These are phyloP conservation scores for Galbula dea DNA, from an alignment of 2,113 vertebrate species.

Conservation along the genomic window DNA sequence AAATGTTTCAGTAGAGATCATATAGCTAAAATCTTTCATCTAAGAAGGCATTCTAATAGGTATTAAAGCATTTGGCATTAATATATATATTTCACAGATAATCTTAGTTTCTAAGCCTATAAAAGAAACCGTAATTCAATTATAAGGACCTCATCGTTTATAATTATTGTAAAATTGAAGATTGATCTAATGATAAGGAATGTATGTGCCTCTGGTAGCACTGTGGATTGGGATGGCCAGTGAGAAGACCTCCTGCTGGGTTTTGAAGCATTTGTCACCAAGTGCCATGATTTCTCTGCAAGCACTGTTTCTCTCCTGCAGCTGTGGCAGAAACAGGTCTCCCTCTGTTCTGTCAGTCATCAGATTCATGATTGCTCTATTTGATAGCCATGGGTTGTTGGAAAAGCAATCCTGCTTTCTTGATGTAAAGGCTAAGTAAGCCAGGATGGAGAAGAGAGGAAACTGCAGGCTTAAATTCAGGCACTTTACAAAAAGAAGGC, in stretches of 20 bases:
- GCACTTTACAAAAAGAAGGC: neutral
- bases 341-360: neutral
- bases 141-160: neutral
- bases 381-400: neutral
- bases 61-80: conserved; percentile 1
- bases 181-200: neutral
- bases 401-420: neutral
- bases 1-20: conserved; percentile 3
- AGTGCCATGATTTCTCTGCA: neutral
- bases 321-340: neutral
- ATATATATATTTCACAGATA: neutral
- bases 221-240: neutral
- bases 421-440: neutral
- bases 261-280: neutral
- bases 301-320: neutral
- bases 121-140: neutral
- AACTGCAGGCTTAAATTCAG: neutral
- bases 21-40: neutral
- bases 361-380: neutral
- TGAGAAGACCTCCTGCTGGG: neutral
- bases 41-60: neutral
- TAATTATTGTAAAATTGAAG: neutral
- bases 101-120: neutral
- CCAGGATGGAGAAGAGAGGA: neutral
- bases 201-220: neutral